Evolutionary conservation across 2,888 invertebrate species (phyloP), one percentile per base, ranked within the genome.

Genomic region (Unio pictorum): DNA sequence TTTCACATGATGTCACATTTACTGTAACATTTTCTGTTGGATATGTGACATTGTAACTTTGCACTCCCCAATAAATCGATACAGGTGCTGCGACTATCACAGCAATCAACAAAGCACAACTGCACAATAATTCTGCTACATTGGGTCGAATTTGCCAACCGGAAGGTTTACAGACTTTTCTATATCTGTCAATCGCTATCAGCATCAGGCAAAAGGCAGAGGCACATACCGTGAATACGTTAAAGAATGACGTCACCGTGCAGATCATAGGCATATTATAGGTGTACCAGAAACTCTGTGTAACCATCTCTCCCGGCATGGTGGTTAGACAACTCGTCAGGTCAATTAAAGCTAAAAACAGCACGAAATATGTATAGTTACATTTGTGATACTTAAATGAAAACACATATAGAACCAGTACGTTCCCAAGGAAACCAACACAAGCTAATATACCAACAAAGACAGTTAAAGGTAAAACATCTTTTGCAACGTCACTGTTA

Each of bases 281-380:
- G 4, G 60, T 67, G 61, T 72, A 76, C 76, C 76, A 76, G 55
- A 64, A 61, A 6, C 69, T 45, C 59, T 76, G 76, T 6, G 76
- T 76, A 30, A 76, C 60, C 55, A 76, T 66, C 55, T 76, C 74
- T 6, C 76, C 76, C 4, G 74, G 74, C 59, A 76, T 72, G 3
- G 74, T 72, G 3, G 76, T 76, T 28, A 74, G 56, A 45, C 67
- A 74, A 55, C 72, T 71, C 17, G 69, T 71, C 11, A 72, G 23
- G 59, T 76, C 76, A n/a, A 71, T 68, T 5, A 72, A 56, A 11
- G 72, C 68, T 61, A 76, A 67, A 59, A 74, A 74, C 26, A 76
- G 57, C 8, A 76, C 76, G 55, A 76, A 76, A 57, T 76, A 76
- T 3, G 68, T 67, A 57, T 69, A 76, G 57, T 74, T 74, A 45